These are phyloP conservation scores for Atopsyche davidsoni DNA, from an alignment of 1,140 invertebrate genomes.

Conservation along the genomic window DNA sequence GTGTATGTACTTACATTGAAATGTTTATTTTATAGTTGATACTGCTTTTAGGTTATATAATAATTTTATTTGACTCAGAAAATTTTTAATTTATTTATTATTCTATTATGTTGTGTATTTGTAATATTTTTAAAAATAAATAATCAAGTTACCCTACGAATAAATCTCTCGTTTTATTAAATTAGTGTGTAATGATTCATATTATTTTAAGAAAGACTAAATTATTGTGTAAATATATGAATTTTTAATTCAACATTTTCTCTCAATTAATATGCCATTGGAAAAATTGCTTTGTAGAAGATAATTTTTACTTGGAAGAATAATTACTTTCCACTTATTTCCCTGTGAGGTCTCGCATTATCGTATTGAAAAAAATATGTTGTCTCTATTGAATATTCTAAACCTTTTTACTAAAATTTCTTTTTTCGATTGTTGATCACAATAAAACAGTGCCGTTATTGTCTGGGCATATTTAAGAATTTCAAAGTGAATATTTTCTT, in stretches of 20 bases:
- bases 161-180: background rate
- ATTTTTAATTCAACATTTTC: too few species aligned
- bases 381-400: background rate
- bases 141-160: slow-evolving; percentile 6
- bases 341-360: too few species aligned
- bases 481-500: too few species aligned
- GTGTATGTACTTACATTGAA: slow-evolving; percentile 5
- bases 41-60: background rate
- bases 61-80: slow-evolving; percentile 2
- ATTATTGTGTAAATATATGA: too few species aligned
- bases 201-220: too few species aligned
- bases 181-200: background rate
- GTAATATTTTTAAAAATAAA: slow-evolving; percentile 5
- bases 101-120: slow-evolving; percentile 7
- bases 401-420: background rate
- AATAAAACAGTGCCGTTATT: too few species aligned
- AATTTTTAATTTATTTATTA: slow-evolving; percentile 1
- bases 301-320: too few species aligned
- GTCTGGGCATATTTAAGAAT: too few species aligned
- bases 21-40: slow-evolving; percentile 3
- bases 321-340: too few species aligned
- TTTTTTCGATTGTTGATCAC: background rate
- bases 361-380: background rate
- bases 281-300: too few species aligned
- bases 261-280: too few species aligned